Evolutionary conservation across 2,113 vertebrate genomes (phyloP), one percentile per base, ranked within the genome.

Genomic region (Lagopus leucura): DNA sequence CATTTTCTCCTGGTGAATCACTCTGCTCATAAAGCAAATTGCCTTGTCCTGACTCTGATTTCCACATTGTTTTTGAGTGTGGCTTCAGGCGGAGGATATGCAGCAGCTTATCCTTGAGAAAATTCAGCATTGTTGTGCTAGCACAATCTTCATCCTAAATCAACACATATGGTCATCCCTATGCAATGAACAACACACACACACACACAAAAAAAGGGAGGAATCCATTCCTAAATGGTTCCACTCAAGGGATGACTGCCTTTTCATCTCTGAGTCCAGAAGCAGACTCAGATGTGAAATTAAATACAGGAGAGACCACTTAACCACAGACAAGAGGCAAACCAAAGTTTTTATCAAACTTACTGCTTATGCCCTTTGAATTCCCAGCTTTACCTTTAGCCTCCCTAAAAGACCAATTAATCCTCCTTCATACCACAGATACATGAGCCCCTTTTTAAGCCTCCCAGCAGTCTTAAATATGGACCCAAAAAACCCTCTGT

Each of bases 1-100:
- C 84, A 78, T 95, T 90, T 94, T 74, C 72, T 90, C 13, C 73
- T 81, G 82, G 85, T 97, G 90, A 97, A 96, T 95, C 95, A 96
- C 72, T 3, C 67, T 75, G 28, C 55, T 95, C 90, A 92, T 91
- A 89, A 96, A 94, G 90, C 69, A 96, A 91, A 93, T 92, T 91
- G 89, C 88, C 77, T 91, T 91, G 55, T 86, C 54, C 86, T 82
- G 76, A 91, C 88, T 95, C 94, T 72, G 82, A 90, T 95, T 90
- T 79, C 58, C 67, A 87, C 2, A 18, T 55, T 84, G 82, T 82
- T 95, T 94, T 93, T 91, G 48, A 90, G 21, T 45, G 60, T 89
- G 65, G 67, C 47, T 91, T 94, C 87, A 89, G 92, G 85, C 74
- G 58, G 82, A 71, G 55, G 90, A 52, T 34, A 82, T 38, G 43